Evolutionary conservation across 2,113 vertebrate species (phyloP), one percentile per base, ranked within the genome.

Genomic region (Nothoprocta pentlandii): DNA sequence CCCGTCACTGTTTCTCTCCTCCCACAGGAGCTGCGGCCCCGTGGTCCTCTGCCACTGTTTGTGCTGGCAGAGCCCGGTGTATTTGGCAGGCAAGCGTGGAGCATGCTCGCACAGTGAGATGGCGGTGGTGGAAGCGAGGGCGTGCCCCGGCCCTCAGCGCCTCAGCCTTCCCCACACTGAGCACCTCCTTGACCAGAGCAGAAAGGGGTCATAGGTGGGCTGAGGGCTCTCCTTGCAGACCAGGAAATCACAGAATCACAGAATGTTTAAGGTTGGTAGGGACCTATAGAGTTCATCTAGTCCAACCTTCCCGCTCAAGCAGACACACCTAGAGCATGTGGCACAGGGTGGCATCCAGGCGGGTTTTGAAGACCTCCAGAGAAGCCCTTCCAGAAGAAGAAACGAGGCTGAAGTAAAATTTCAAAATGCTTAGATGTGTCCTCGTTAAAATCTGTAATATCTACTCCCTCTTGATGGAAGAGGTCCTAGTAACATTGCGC

Each of bases 21-120:
- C 87, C 1, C 87, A 91, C 95, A 91, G 82, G 68, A 94, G 87
- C 20, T 94, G 85, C 93, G 93, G 91, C 71, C 89, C 68, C 91
- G 79, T 92, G 96, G 94, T 87, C 85, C 79, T 92, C 71, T 92
- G 95, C 95, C 89, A 92, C 79, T 92, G 89, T 91, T 97, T 96
- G 70, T 76, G 89, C 94, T 96, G 95, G 95, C 91, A 94, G 59
- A 95, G 58, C 85, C 63, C 87, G 87, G 91, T 91, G 86, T 75
- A 91, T 80, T 93, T 46, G 96, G 95, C 96, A 97, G 56, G 68
- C 8, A 88, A 75, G 88, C 46, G 85, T 95, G 91, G 94, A 96
- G 84, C 53, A 58, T 51, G 86, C 67, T 93, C 92, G 47, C 44
- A 28, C 4, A 90, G 74, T 6, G 53, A 96, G 86, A 95, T 92